Conservation (phyloP, 2,888 invertebrate genomes). For the Ophioninae sp. region DNA sequence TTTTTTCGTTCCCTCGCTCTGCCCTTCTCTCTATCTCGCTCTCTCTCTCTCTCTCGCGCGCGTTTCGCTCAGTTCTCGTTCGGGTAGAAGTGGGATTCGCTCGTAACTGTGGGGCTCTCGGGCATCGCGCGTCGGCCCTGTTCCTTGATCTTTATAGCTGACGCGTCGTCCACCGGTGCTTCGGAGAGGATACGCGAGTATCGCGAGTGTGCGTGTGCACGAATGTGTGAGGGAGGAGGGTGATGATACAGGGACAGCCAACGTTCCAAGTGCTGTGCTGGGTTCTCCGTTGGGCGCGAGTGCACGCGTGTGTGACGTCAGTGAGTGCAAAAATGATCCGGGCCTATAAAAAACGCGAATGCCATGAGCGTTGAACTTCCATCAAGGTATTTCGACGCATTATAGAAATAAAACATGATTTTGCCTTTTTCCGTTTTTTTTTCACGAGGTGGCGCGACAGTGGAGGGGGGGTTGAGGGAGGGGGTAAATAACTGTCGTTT, state of each 20-base stretch:
- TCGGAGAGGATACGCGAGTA: conserved; percentile 2
- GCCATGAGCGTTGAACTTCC: no score
- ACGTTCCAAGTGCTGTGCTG: not conserved
- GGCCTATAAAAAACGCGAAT: no score
- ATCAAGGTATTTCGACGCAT: no score
- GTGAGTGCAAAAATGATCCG: no score
- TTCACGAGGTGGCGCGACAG: no score
- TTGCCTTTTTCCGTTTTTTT: no score
- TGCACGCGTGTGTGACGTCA: not conserved
- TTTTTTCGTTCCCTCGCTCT: no score
- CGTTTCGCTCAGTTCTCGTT: not conserved
- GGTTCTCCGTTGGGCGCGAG: not conserved
- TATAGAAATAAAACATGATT: no score
- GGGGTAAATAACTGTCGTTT: no score
- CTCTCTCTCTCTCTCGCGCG: not conserved
- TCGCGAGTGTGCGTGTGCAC: conserved; percentile 10
- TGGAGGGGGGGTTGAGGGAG: no score
- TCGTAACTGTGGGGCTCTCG: conserved; percentile 12
- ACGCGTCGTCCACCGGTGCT: conserved; percentile 48
- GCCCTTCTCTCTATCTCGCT: not conserved
- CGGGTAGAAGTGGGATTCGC: conserved; percentile 2
- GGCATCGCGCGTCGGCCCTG: conserved; percentile 29
- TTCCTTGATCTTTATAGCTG: conserved; percentile 50
- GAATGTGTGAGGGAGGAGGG: conserved; percentile 19
- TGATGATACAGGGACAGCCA: conserved; percentile 2